Evolutionary conservation across 2,113 vertebrate genomes (phyloP).

Genomic region (Bungarus multicinctus): DNA sequence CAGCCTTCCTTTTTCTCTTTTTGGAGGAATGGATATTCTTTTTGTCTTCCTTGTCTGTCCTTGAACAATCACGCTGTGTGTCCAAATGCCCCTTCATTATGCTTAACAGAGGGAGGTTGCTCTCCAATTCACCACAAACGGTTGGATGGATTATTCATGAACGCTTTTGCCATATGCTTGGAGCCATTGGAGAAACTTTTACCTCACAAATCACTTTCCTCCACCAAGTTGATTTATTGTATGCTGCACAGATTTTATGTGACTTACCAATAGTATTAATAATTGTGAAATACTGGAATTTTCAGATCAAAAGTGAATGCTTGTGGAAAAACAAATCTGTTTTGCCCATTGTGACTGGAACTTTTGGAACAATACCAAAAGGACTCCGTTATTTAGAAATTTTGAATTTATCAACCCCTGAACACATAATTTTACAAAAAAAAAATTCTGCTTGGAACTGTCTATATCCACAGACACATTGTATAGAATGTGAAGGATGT

Average conservation of each 20-base stretch:
- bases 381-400: neutral
- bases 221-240: neutral
- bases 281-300: neutral
- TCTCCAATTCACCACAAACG: neutral
- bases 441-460: neutral
- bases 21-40: neutral
- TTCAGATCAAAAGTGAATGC: neutral
- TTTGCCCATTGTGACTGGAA: neutral
- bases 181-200: neutral
- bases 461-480: neutral
- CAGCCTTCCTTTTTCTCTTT: constrained; percentile 33
- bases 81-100: neutral
- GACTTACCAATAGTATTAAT: neutral
- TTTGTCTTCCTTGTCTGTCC: neutral
- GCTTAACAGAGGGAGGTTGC: neutral
- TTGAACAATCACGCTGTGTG: neutral
- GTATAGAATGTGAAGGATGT: too few species aligned
- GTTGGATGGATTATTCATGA: neutral
- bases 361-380: neutral
- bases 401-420: neutral
- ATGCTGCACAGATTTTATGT: neutral
- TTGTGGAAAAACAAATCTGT: neutral
- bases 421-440: neutral
- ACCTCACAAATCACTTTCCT: neutral
- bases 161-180: neutral